Evolutionary conservation across 2,888 invertebrate species (phyloP).

Genomic region (Lutraria lutraria): DNA sequence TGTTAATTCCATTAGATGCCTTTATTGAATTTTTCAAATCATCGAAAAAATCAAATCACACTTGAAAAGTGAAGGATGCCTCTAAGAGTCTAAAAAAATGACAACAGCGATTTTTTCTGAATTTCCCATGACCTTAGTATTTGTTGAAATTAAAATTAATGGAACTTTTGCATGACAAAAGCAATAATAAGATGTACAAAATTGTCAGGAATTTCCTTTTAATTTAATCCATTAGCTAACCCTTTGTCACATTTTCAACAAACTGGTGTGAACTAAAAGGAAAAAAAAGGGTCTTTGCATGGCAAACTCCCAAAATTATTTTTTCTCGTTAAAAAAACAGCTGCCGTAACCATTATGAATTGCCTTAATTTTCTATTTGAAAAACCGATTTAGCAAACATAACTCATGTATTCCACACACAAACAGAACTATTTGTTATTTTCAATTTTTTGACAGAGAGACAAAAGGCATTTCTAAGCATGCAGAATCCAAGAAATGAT

Average conservation of each 20-base stretch:
- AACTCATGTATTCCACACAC: background rate
- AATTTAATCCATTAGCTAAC: slow-evolving; percentile 26
- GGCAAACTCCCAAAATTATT: slow-evolving; percentile 20
- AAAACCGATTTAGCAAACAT: slow-evolving; percentile 18
- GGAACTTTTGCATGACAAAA: slow-evolving; percentile 20
- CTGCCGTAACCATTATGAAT: slow-evolving; percentile 9
- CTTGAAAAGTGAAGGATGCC: background rate
- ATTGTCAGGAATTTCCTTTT: slow-evolving; percentile 28
- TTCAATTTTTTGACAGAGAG: background rate
- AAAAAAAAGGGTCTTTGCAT: slow-evolving; percentile 15
- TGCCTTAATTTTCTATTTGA: slow-evolving; percentile 17
- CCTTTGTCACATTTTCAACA: slow-evolving; percentile 25
- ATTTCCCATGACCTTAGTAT: slow-evolving; percentile 24
- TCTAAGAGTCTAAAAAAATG: background rate
- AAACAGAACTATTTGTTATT: background rate
- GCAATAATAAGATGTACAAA: slow-evolving; percentile 19
- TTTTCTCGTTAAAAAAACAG: slow-evolving; percentile 21
- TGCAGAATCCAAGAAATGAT: background rate
- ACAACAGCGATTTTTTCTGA: background rate
- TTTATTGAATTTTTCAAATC: background rate
- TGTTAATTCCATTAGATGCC: background rate
- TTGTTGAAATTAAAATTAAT: slow-evolving; percentile 23
- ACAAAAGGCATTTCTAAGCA: slow-evolving; percentile 2
- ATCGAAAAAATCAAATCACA: slow-evolving; percentile 10
- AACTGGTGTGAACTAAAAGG: slow-evolving; percentile 22